Evolutionary conservation across 2,888 invertebrate species (phyloP), one percentile per base, ranked within the genome.

Genomic region (Morpho deidamia): DNA sequence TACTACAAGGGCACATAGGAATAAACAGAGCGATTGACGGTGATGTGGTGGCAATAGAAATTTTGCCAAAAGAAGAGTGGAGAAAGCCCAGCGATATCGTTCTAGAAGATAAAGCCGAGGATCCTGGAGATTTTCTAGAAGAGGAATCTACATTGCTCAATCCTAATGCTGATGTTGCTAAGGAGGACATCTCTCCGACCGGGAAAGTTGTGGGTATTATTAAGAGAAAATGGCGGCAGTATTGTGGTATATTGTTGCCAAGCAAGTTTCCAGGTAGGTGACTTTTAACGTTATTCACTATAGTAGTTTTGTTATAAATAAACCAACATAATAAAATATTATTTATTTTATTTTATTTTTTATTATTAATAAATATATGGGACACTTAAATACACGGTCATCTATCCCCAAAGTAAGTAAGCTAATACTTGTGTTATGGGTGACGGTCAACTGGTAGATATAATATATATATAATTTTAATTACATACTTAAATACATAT

Each of bases 11-110:
- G 1, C 92, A 95, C 56, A 91, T 92, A 51, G 93, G 96, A 49
- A 92, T 99, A 52, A 99, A 99, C 81, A 92, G 99, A 58, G 97
- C 98, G 2, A 95, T 99, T 0, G 96, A 99, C 76, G 98, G 97
- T 7, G 99, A 99, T 74, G 87, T 94, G 40, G 98, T 99, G 7
- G 99, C 97, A 7, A 88, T 99, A 50, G 94, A 97, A 83, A 83
- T 99, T 44, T 90, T 99, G 44, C 95, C 97, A 0, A 93, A 98
- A 85, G 91, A 92, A 7, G 92, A 99, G 69, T 99, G 99, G 99
- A 92, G 95, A 7, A 93, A 93, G 40, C 98, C 98, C 0, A 97
- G 97, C 75, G 97, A 95, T 64, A 93, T 96, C 47, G 92, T 96
- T 7, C 79, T 96, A 7, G 94, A 95, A 78, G 95, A 95, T 71